Conservation (phyloP, 2,888 invertebrate species). For the Agapetus fuscipes region DNA sequence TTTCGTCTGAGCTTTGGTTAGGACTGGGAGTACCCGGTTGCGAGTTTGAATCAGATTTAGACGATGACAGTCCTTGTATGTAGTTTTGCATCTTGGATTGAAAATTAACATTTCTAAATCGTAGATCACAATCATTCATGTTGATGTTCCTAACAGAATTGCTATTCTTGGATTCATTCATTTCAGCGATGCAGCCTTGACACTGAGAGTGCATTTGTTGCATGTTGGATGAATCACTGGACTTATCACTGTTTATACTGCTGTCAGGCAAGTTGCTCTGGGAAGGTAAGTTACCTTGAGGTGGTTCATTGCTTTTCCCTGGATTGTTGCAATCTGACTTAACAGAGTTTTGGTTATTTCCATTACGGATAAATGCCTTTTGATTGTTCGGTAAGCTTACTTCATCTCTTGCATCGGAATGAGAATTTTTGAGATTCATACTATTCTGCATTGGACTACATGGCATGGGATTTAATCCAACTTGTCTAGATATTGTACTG, state of each 20-base stretch:
- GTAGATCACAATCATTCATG: slow-evolving; percentile 10
- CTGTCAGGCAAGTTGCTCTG: slow-evolving; percentile 42
- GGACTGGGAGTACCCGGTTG: slow-evolving; percentile 47
- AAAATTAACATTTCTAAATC: slow-evolving; percentile 13
- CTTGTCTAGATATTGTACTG: slow-evolving; percentile 67
- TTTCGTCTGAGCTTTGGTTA: slow-evolving; percentile 43
- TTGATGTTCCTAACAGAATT: slow-evolving; percentile 8
- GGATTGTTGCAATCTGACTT: slow-evolving; percentile 6
- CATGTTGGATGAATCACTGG: slow-evolving; percentile 24
- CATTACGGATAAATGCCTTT: slow-evolving; percentile 9
- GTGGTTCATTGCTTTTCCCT: slow-evolving; percentile 10
- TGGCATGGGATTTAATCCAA: slow-evolving; percentile 26
- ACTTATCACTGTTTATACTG: slow-evolving; percentile 36
- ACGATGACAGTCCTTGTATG: slow-evolving; percentile 16
- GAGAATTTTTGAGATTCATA: slow-evolving; percentile 25
- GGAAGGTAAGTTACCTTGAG: slow-evolving; percentile 31
- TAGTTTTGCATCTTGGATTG: slow-evolving; percentile 19
- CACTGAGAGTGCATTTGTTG: slow-evolving; percentile 15
- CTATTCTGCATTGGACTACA: slow-evolving; percentile 12
- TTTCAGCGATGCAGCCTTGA: slow-evolving; percentile 17
- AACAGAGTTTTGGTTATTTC: slow-evolving; percentile 1
- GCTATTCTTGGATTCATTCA: slow-evolving; percentile 17
- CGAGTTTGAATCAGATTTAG: slow-evolving; percentile 40
- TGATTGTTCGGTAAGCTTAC: slow-evolving; percentile 3
- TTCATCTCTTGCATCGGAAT: slow-evolving; percentile 14